Conservation (phyloP, 2,888 invertebrate species). For the Hemaris fuciformis region DNA sequence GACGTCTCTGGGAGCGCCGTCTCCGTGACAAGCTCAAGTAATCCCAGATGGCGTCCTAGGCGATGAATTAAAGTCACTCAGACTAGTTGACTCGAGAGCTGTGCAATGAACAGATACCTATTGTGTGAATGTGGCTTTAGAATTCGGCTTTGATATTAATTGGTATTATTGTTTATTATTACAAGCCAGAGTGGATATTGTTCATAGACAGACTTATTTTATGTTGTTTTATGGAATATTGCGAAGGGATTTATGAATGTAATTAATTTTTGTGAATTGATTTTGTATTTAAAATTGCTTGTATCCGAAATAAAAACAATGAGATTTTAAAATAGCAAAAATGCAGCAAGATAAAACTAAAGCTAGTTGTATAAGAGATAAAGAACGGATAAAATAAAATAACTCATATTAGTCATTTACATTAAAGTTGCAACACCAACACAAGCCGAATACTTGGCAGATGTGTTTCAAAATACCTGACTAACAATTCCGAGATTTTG, state of each 20-base stretch:
- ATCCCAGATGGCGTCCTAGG: constrained; percentile 62
- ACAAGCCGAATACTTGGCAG: neutral
- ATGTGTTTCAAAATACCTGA: neutral
- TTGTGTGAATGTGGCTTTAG: constrained; percentile 34
- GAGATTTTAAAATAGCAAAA: neutral
- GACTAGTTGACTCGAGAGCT: constrained; percentile 46
- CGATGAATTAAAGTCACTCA: constrained; percentile 65
- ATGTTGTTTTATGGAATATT: neutral
- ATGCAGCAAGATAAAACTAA: no score
- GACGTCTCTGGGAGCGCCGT: constrained; percentile 34
- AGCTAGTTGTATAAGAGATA: no score
- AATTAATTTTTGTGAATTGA: neutral
- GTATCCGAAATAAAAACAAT: no score
- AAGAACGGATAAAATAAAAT: no score
- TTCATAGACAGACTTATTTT: neutral
- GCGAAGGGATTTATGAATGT: neutral
- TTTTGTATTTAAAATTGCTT: neutral
- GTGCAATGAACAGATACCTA: constrained; percentile 33
- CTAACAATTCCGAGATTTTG: neutral
- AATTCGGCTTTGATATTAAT: constrained; percentile 28
- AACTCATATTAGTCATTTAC: neutral
- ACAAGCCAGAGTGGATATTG: neutral
- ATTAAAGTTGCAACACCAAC: neutral
- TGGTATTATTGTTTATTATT: constrained; percentile 15
- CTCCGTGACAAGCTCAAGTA: constrained; percentile 62